These are phyloP conservation scores for Ancistrus triradiatus DNA, from an alignment of 2,113 vertebrate species.

Conservation along the genomic window DNA sequence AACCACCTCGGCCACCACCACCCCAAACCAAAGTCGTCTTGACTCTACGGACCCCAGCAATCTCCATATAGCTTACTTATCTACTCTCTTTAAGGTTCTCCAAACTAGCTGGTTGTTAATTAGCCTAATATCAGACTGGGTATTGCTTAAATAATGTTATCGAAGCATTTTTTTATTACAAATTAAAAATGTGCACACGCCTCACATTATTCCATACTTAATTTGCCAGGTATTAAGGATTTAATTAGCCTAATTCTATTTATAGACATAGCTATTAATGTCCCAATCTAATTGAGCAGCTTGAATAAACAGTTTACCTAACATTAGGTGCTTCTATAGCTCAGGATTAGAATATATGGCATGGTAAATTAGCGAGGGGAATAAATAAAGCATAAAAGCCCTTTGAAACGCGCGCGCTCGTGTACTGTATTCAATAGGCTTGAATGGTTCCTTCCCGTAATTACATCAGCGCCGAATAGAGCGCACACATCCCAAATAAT, in stretches of 20 bases:
- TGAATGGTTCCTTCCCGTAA: conserved; percentile 59
- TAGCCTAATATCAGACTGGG: too few relatives aligned
- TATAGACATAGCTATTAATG: not conserved
- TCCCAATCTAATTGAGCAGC: conserved; percentile 6
- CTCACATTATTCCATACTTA: too few relatives aligned
- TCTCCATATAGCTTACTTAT: not conserved
- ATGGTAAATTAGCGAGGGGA: conserved; percentile 50
- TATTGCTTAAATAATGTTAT: too few relatives aligned
- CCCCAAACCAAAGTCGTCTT: not conserved
- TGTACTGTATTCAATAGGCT: conserved; percentile 45
- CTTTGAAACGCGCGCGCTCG: conserved; percentile 51
- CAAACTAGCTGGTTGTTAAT: too few relatives aligned
- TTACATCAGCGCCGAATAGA: conserved; percentile 56
- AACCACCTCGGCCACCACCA: conserved; percentile 22
- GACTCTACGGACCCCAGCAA: conserved; percentile 23
- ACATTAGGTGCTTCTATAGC: conserved; percentile 6
- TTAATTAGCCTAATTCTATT: too few relatives aligned
- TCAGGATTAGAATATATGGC: conserved; percentile 52
- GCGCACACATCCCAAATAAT: conserved; percentile 50
- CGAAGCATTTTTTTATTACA: too few relatives aligned
- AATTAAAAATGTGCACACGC: too few relatives aligned
- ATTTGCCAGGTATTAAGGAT: too few relatives aligned
- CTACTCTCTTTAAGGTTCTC: too few relatives aligned
- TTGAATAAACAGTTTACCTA: conserved; percentile 34
- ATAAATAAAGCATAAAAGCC: conserved; percentile 52